Conservation (phyloP, 2,797 vertebrate species). For the Microcaecilia unicolor region DNA sequence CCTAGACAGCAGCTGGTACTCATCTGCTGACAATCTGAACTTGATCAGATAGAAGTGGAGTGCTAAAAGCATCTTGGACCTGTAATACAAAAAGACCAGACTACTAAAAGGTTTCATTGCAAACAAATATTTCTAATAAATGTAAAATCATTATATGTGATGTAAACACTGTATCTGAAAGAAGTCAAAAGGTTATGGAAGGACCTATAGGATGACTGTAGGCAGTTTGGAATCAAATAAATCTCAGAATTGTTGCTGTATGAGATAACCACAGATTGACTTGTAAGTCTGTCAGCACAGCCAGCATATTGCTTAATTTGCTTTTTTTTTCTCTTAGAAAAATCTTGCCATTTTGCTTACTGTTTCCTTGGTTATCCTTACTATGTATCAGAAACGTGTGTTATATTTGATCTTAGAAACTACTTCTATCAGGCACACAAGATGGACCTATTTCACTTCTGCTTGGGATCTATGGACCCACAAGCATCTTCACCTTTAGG, state of each 20-base stretch:
- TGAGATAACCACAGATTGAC: not conserved
- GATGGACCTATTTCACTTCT: not conserved
- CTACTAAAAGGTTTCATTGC: constrained; percentile 29
- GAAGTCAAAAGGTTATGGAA: constrained; percentile 25
- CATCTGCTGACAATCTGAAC: constrained; percentile 24
- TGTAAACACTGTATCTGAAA: constrained; percentile 18
- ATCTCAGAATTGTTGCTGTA: not conserved
- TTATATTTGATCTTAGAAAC: too few species aligned
- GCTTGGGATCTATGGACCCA: not conserved
- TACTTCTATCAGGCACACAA: too few species aligned
- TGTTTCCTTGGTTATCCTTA: not conserved
- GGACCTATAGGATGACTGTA: too few species aligned
- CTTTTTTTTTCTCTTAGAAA: not conserved
- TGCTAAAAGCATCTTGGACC: constrained; percentile 22
- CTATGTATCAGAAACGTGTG: too few species aligned
- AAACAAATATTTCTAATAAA: not conserved
- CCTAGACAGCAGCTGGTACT: constrained; percentile 29
- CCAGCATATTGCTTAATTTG: too few species aligned
- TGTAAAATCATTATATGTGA: not conserved
- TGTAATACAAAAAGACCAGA: constrained; percentile 14
- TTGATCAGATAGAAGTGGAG: constrained; percentile 35
- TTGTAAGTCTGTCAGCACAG: not conserved
- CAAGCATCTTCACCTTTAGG: not conserved
- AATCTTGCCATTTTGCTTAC: not conserved
- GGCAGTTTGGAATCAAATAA: constrained; percentile 11